These are phyloP conservation scores for Propithecus coquereli DNA, from an alignment of 2,113 vertebrate genomes.

Conservation along the genomic window DNA sequence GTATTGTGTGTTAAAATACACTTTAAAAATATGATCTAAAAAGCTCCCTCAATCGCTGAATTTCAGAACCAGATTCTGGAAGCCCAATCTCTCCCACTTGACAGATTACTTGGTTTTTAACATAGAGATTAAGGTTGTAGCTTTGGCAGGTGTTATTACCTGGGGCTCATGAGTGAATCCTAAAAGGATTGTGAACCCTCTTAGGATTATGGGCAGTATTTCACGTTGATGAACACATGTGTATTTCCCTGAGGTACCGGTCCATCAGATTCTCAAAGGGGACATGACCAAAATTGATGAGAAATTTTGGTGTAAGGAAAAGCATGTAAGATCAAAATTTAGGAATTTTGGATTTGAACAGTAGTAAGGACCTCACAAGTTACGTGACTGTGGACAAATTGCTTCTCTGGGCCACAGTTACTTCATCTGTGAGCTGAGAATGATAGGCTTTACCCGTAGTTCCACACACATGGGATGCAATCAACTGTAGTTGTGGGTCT, in stretches of 20 bases:
- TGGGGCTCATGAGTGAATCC: not conserved
- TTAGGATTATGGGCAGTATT: not conserved
- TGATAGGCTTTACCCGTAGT: not conserved
- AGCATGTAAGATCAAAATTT: not conserved
- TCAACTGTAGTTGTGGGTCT: not conserved
- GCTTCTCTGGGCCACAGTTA: not conserved
- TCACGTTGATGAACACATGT: rapidly evolving
- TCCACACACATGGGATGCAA: not conserved
- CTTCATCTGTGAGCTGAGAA: not conserved
- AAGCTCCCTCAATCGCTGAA: not conserved
- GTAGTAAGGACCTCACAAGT: not conserved
- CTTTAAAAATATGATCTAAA: not conserved
- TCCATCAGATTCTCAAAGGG: not conserved
- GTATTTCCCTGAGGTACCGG: not conserved
- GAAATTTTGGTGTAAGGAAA: not conserved
- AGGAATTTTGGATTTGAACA: not conserved
- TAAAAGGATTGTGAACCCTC: not conserved
- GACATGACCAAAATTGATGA: not conserved
- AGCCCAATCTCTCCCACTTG: not conserved
- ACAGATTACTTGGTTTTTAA: not conserved
- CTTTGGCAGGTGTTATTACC: not conserved
- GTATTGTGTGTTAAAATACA: not conserved
- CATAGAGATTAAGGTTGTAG: not conserved
- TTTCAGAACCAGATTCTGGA: not conserved
- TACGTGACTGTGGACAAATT: not conserved